Base-by-base conservation (phyloP, 2,797 vertebrate genomes). In the Gila robusta region DNA sequence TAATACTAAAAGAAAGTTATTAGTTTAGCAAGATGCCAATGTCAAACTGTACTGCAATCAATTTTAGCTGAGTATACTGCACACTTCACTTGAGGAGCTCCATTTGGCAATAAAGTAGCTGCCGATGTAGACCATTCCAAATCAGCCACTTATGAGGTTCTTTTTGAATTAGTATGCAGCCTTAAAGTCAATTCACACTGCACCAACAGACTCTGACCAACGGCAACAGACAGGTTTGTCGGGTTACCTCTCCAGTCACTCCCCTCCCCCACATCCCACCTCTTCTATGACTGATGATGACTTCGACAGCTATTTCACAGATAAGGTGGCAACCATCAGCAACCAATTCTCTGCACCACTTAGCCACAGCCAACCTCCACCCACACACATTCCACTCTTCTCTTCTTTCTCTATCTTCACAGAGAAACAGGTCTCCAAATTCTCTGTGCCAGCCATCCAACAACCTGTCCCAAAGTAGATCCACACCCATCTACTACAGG, bases 291-390 rank as follows among this genome's bases (percentile, higher is more conserved):
- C 14, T 10, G 23, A 54, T 41, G 76, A 59, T 41, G 54, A 62
- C 54, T 44, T 79, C 26, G 7, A n/a, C 32, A 62, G 54, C 23
- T 62, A 59, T 41, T 59, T 79, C 54, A 62, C 32, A n/a, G 49
- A 77, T 77, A 77, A 56, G 32, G 52, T 59, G 26, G 72, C 41
- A 59, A 59, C 11, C 37, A 62, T 62, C 54, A 79, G 54, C 76
- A 79, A 37, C 35, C 76, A 78, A 56, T 62, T 62, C 54, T 62
- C 54, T 62, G 54, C 23, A 41, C 35, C 21, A 59, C 54, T 78
- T 78, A 59, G n/a, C 76, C 35, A 78, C 21, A 59, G 12, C 54
- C 76, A 59, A 39, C 76, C 52, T 41, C 17, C 64, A 66, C 14
- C 35, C 35, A 41, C 35, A 41, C 37, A 64, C 37, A 62, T 26